phyloP scores from a whole-genome alignment of 2,113 vertebrate genomes.

The Lathamus discolor region DNA sequence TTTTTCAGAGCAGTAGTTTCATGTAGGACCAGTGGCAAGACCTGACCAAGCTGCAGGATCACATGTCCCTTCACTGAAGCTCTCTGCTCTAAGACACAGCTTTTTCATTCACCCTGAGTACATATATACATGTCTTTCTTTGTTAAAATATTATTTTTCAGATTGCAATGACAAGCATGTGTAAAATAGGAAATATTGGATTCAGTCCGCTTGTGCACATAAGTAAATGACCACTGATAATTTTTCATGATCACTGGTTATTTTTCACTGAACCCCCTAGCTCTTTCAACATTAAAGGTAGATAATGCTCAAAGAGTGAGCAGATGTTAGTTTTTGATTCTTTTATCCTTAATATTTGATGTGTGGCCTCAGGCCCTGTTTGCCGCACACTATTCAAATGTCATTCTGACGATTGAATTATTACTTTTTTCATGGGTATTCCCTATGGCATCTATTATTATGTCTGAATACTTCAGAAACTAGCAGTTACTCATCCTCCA shows the following conservation, averaged over 20 bases:
- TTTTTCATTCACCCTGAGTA: background rate
- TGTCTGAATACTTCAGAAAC: background rate
- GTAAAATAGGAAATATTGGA: background rate
- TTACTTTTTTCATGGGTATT: background rate
- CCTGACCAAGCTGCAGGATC: background rate
- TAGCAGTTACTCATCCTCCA: background rate
- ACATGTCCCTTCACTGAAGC: background rate
- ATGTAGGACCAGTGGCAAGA: background rate
- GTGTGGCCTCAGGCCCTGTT: conserved; percentile 11
- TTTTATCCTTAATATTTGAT: background rate
- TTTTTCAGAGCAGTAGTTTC: background rate
- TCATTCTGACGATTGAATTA: conserved; percentile 33
- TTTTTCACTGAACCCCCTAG: background rate
- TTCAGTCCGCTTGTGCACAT: background rate
- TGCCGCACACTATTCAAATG: conserved; percentile 41
- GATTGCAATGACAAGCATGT: background rate
- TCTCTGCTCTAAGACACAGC: background rate
- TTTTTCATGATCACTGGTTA: background rate
- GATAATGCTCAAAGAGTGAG: background rate
- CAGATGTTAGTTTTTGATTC: background rate
- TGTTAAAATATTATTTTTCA: background rate
- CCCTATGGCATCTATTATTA: conserved; percentile 26
- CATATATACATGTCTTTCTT: background rate
- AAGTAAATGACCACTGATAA: background rate
- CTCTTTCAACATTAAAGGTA: background rate